These are phyloP conservation scores for Mionectes olivaceus DNA, from an alignment of 2,797 vertebrate genomes.

Conservation along the genomic window DNA sequence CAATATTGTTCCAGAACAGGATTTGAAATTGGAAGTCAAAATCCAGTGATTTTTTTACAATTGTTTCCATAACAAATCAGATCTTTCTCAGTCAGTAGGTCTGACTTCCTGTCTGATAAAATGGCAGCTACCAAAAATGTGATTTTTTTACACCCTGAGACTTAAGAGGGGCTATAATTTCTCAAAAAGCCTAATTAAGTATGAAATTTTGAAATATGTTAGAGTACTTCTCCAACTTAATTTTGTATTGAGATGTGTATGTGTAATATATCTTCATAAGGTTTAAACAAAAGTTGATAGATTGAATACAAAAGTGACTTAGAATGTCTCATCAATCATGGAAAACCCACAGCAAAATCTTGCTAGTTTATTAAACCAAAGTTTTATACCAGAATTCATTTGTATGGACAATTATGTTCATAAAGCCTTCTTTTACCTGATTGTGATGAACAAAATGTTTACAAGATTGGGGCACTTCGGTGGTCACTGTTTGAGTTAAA, in stretches of 20 bases:
- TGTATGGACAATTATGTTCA: background rate
- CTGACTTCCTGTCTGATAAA: background rate
- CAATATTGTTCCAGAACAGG: too few species aligned
- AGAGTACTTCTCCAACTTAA: background rate
- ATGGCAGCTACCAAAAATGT: background rate
- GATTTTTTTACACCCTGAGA: background rate
- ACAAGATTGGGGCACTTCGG: background rate
- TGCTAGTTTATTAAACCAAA: background rate
- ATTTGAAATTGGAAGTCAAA: background rate
- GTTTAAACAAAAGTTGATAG: slow-evolving; percentile 42
- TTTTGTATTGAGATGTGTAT: background rate
- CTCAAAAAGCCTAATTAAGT: slow-evolving; percentile 4
- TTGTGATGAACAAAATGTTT: background rate
- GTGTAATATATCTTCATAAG: slow-evolving; percentile 48
- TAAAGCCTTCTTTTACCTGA: background rate
- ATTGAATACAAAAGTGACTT: slow-evolving; percentile 44
- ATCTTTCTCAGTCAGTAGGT: background rate
- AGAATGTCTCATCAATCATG: slow-evolving; percentile 39
- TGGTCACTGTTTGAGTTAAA: background rate
- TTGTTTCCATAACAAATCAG: background rate
- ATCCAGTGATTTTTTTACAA: background rate
- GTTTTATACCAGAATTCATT: background rate
- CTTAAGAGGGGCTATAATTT: background rate
- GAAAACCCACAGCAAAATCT: background rate
- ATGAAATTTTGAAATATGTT: slow-evolving; percentile 27